Evolutionary conservation across 2,888 invertebrate genomes (phyloP), one percentile per base, ranked within the genome.

Genomic region (Leptogaster cylindrica): DNA sequence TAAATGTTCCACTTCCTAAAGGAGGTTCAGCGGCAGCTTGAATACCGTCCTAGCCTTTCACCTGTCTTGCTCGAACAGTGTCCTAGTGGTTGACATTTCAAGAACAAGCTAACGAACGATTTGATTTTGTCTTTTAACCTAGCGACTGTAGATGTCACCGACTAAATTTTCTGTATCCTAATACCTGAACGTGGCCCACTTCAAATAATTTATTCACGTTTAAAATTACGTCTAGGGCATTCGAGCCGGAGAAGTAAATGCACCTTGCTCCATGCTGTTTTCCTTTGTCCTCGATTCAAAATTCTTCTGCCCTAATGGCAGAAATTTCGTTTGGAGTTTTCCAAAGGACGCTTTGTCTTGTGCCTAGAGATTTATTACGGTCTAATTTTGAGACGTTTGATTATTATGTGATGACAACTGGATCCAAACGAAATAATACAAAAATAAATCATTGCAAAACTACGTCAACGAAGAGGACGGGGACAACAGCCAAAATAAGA

Each of bases 101-200:
- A 58, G 58, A 58, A 58, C 41, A 41, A 58, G 23, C 58, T 41
- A 58, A 58, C 36, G 25, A 41, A 39, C 58, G 58, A 28, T 58
- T 58, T 39, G 41, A 39, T 41, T 58, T 39, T 41, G 23, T 16
- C 41, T 18, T 39, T 58, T 41, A 39, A 58, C 58, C 41, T 23
- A 20, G 36, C 23, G 28, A 6, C 7, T 36, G 39, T 8, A 25
- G 39, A 25, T 41, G 20, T 25, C 39, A 58, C 14, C 27, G 14
- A 39, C 58, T 58, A 25, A 58, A 58, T 36, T n/a, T 58, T 39
- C 25, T 41, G 39, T 28, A 20, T 52, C 52, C 52, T 31, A 52
- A 31, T 31, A 52, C 52, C 52, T 52, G 31, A 52, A 28, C 52
- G 33, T 52, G 52, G 52, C 52, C 52, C 52, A 52, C 52, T 52